These are phyloP conservation scores for Orthosia gothica DNA, from an alignment of 2,888 invertebrate genomes.

Conservation along the genomic window DNA sequence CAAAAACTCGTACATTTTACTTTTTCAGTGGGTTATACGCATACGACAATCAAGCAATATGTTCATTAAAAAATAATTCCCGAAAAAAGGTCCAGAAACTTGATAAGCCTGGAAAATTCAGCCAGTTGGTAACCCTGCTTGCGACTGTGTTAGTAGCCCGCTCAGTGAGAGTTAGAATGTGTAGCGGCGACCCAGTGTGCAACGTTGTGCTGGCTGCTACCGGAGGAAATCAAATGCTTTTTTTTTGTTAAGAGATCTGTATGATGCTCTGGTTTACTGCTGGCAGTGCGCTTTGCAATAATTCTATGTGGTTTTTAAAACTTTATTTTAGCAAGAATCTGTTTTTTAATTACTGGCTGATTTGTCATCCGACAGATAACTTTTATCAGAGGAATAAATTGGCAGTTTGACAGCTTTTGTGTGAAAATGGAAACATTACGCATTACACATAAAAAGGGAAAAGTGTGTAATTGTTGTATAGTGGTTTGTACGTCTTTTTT, in stretches of 20 bases:
- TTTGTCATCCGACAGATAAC: too few species aligned
- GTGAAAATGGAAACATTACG: too few species aligned
- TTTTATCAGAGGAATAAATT: too few species aligned
- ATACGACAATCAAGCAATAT: too few species aligned
- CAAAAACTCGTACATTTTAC: not conserved
- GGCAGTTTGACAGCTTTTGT: too few species aligned
- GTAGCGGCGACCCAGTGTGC: conserved; percentile 75
- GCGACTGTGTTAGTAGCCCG: conserved; percentile 80
- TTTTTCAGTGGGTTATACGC: not conserved
- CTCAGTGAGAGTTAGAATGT: conserved; percentile 88
- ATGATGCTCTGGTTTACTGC: conserved; percentile 28
- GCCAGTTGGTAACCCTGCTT: conserved; percentile 63
- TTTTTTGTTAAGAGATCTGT: conserved; percentile 30
- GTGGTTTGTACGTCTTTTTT: too few species aligned
- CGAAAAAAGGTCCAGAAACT: not conserved
- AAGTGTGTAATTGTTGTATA: too few species aligned
- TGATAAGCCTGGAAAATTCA: too few species aligned
- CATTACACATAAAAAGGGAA: too few species aligned
- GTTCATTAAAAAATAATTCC: too few species aligned
- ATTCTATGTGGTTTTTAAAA: not conserved
- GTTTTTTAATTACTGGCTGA: too few species aligned
- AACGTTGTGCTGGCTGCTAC: conserved; percentile 73
- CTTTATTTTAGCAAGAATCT: not conserved
- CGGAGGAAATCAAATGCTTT: conserved; percentile 35
- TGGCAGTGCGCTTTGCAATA: not conserved